phyloP scores from a whole-genome alignment of 1,140 invertebrate species.

The Pemphigus obesinymphae region DNA sequence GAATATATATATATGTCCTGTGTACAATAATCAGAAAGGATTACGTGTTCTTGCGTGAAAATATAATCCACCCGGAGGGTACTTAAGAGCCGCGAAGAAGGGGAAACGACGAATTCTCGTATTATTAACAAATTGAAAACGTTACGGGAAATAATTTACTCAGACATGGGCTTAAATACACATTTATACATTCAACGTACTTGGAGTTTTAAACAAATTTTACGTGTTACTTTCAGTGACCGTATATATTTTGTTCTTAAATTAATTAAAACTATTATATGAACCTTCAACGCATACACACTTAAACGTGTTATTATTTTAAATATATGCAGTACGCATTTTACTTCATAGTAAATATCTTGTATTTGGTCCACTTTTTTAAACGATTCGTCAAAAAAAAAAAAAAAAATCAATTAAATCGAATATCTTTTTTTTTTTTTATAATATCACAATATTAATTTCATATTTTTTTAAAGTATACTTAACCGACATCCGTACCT shows the following conservation, averaged over 20 bases:
- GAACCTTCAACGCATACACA: not conserved
- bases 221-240: not conserved
- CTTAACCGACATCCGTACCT: too few species aligned
- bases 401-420: too few species aligned
- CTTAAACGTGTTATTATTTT: not conserved
- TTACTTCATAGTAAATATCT: not conserved
- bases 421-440: too few species aligned
- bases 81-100: not conserved
- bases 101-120: not conserved
- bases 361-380: too few species aligned
- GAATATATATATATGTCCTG: not conserved
- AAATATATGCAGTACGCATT: too few species aligned
- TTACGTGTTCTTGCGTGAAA: slow-evolving; percentile 12
- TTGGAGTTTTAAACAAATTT: not conserved
- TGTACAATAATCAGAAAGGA: slow-evolving; percentile 16
- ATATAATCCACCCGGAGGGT: not conserved
- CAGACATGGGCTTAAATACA: not conserved
- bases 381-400: too few species aligned
- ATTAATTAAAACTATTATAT: not conserved
- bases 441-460: too few species aligned
- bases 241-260: not conserved
- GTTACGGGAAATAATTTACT: not conserved
- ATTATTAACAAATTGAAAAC: slow-evolving; percentile 25
- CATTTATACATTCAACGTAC: too few species aligned
- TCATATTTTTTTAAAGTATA: too few species aligned